Conservation (phyloP, 2,888 invertebrate species). For the Boloria selene region DNA sequence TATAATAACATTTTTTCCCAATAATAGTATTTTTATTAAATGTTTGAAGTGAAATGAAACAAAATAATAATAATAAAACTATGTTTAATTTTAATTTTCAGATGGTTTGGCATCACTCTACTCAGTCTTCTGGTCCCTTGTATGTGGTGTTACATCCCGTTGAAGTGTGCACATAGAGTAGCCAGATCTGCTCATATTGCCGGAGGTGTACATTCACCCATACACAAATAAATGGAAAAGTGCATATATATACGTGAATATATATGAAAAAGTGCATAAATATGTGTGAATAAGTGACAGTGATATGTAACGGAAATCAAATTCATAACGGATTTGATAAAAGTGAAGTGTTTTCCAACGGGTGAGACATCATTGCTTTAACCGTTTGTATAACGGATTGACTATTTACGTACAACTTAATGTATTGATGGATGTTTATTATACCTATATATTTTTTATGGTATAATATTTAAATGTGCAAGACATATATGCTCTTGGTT, state of each 20-base stretch:
- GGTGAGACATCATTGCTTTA: background rate
- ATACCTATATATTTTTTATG: constrained; percentile 10
- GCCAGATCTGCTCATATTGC: constrained; percentile 91
- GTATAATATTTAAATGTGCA: constrained; percentile 11
- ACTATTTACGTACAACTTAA: background rate
- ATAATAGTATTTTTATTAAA: too few relatives aligned
- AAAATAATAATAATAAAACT: background rate
- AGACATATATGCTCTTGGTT: constrained; percentile 10
- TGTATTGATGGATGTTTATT: background rate
- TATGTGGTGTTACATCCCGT: constrained; percentile 95
- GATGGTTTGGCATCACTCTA: constrained; percentile 92
- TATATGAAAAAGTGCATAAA: background rate
- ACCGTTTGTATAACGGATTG: background rate
- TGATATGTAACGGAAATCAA: background rate
- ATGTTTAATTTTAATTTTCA: constrained; percentile 45
- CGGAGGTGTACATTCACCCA: constrained; percentile 87
- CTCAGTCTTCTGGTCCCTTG: constrained; percentile 95
- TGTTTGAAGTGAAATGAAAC: too few relatives aligned
- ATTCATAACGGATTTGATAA: too few relatives aligned
- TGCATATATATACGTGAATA: background rate
- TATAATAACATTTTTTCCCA: too few relatives aligned
- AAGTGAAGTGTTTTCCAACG: background rate
- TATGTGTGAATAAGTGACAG: background rate
- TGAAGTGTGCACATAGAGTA: constrained; percentile 92
- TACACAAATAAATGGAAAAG: constrained; percentile 28